Evolutionary conservation across 2,113 vertebrate species (phyloP), one percentile per base, ranked within the genome.

Genomic region (Corynorhinus townsendii): DNA sequence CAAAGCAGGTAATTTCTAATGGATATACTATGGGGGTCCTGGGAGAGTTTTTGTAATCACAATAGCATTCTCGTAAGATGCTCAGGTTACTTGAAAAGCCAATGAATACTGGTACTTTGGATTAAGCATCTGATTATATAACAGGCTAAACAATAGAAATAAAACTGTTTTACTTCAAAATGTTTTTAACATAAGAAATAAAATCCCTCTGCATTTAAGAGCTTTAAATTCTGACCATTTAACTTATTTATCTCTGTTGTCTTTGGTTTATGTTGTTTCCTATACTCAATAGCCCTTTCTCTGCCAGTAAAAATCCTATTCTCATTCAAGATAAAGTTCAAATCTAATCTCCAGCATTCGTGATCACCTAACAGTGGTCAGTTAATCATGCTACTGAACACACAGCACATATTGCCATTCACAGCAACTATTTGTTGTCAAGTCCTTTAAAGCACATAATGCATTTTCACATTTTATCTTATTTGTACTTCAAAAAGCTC

Each of bases 41-140:
- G 71, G 76, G 73, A 94, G 95, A 92, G 49, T 71, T 96, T 97
- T 97, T 20, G 97, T 97, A 81, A 98, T 54, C 3, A 97, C 97
- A 96, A 98, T 87, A 73, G 98, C 85, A 54, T 97, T 98, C 93
- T 98, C 98, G 90, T 98, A 93, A 71, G 73, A 89, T 77, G 45
- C 33, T 84, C 56, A 96, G 35, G n/a, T 43, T 90, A 98, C 95
- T 80, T 97, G 96, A 96, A 98, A 98, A 97, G 96, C 95, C 95
- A 89, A 97, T 96, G 26, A 97, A 89, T 86, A 97, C 77, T 35
- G 96, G 86, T 75, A 97, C 97, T 86, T 88, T 84, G 6, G 94
- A 90, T 84, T 97, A 86, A 93, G 62, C 71, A 89, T 98, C 82
- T 56, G 89, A 92, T 66, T 40, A 54, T 35, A 72, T 97, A 98